phyloP scores from a whole-genome alignment of 2,888 invertebrate species.

The Apamea monoglypha region DNA sequence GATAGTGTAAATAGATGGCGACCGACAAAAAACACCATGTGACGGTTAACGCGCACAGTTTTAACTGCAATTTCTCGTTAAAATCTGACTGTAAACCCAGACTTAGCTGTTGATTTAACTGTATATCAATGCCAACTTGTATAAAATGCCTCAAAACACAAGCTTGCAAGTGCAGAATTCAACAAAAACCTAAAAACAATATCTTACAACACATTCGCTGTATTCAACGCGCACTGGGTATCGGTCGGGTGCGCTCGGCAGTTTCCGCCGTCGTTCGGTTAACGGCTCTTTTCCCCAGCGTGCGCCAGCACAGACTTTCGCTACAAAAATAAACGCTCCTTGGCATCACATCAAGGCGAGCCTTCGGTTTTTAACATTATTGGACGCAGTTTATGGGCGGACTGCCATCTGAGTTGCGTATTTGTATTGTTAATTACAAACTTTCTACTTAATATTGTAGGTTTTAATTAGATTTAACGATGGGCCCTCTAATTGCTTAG shows the following conservation, averaged over 20 bases:
- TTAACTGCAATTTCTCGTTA: slow-evolving; percentile 54
- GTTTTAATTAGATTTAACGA: slow-evolving; percentile 42
- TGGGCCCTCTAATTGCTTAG: slow-evolving; percentile 55
- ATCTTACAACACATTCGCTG: slow-evolving; percentile 70
- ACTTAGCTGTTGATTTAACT: slow-evolving; percentile 53
- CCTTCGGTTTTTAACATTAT: slow-evolving; percentile 86
- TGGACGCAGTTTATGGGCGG: slow-evolving; percentile 84
- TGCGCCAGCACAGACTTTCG: slow-evolving; percentile 84
- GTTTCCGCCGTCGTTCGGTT: slow-evolving; percentile 83
- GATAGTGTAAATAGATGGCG: slow-evolving; percentile 75
- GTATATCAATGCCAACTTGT: slow-evolving; percentile 65
- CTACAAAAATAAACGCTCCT: slow-evolving; percentile 89
- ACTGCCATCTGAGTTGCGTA: slow-evolving; percentile 63
- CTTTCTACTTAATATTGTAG: slow-evolving; percentile 61
- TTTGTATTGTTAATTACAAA: slow-evolving; percentile 59
- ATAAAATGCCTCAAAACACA: slow-evolving; percentile 42
- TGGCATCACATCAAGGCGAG: slow-evolving; percentile 89
- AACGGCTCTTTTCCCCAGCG: slow-evolving; percentile 86
- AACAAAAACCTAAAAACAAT: slow-evolving; percentile 36
- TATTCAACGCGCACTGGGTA: slow-evolving; percentile 74
- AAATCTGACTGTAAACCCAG: slow-evolving; percentile 37
- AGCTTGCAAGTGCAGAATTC: slow-evolving; percentile 24
- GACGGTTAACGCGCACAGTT: slow-evolving; percentile 63
- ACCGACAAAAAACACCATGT: slow-evolving; percentile 76
- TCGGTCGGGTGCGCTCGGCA: slow-evolving; percentile 81